A percentile compares a stretch with the other conserved stretches of the same genome.
phyloP scores from a whole-genome alignment of 2,888 invertebrate species.

The Lasioglossum morio region DNA sequence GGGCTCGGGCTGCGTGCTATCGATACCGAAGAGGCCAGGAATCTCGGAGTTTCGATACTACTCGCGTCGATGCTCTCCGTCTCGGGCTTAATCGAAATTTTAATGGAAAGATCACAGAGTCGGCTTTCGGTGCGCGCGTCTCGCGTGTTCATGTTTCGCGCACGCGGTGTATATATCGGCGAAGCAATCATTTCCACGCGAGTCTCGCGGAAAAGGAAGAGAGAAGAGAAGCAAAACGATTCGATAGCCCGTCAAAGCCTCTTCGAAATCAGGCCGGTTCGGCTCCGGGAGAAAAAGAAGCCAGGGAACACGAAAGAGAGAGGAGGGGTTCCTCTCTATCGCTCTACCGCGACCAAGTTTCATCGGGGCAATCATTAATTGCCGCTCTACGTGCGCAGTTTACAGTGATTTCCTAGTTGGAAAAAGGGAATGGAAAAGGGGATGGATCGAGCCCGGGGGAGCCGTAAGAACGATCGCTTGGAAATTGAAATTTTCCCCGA shows the following conservation, averaged over 20 bases:
- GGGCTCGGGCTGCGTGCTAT: slow-evolving; percentile 19
- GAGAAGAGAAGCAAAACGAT: slow-evolving; percentile 18
- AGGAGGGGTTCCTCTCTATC: not conserved
- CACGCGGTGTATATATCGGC: not conserved
- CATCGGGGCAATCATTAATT: slow-evolving; percentile 26
- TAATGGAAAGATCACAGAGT: slow-evolving; percentile 77
- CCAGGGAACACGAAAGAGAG: not conserved
- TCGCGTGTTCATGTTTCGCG: not conserved
- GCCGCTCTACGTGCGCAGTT: not conserved
- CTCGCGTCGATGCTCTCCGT: slow-evolving; percentile 28
- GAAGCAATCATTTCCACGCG: slow-evolving; percentile 18
- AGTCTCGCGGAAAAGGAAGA: slow-evolving; percentile 8
- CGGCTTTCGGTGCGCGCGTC: slow-evolving; percentile 17
- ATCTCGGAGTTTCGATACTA: slow-evolving; percentile 41
- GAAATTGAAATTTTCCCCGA: slow-evolving; percentile 25
- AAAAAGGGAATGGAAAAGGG: not conserved
- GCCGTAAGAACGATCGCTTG: slow-evolving; percentile 14
- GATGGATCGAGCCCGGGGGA: slow-evolving; percentile 3
- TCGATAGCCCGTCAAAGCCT: not conserved
- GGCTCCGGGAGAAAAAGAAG: not conserved
- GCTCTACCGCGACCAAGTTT: slow-evolving; percentile 11
- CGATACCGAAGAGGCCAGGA: slow-evolving; percentile 43
- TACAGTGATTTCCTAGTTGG: slow-evolving; percentile 11
- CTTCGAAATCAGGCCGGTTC: not conserved
- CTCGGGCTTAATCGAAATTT: slow-evolving; percentile 74